These are phyloP conservation scores for Pachycephus smyrnensis DNA, from an alignment of 2,888 invertebrate genomes.

Conservation along the genomic window DNA sequence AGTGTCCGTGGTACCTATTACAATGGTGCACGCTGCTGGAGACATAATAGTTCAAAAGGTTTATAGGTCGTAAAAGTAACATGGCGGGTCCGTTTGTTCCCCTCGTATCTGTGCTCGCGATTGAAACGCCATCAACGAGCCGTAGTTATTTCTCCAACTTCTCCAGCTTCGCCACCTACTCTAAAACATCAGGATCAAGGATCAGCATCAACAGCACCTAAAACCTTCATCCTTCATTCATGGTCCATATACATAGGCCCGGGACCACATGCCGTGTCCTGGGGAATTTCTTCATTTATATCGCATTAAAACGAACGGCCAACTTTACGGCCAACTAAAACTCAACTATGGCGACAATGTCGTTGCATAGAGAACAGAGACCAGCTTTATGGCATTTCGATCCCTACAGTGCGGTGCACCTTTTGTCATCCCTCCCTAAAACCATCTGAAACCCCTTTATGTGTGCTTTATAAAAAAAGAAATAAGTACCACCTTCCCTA, in stretches of 20 bases:
- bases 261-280: slow-evolving; percentile 38
- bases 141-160: not conserved
- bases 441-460: too few relatives aligned
- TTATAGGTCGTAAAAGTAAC: slow-evolving; percentile 45
- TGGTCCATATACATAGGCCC: too few relatives aligned
- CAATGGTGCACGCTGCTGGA: not conserved
- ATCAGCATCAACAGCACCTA: too few relatives aligned
- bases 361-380: slow-evolving; percentile 11
- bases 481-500: too few relatives aligned
- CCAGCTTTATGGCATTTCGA: too few relatives aligned
- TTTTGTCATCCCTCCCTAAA: too few relatives aligned
- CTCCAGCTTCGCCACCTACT: not conserved
- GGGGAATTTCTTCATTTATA: slow-evolving; percentile 41
- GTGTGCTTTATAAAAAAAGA: too few relatives aligned
- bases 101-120: not conserved
- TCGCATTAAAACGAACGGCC: slow-evolving; percentile 34
- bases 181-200: too few relatives aligned
- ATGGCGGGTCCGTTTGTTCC: not conserved
- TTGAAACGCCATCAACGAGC: too few relatives aligned
- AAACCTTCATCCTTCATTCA: too few relatives aligned
- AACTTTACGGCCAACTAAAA: slow-evolving; percentile 24
- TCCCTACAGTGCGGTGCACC: too few relatives aligned
- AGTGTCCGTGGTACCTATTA: too few relatives aligned
- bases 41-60: slow-evolving; percentile 34
- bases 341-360: slow-evolving; percentile 36